These are phyloP conservation scores for Caenorhabditis sulstoni DNA, from an alignment of 2,888 invertebrate genomes.

Conservation along the genomic window DNA sequence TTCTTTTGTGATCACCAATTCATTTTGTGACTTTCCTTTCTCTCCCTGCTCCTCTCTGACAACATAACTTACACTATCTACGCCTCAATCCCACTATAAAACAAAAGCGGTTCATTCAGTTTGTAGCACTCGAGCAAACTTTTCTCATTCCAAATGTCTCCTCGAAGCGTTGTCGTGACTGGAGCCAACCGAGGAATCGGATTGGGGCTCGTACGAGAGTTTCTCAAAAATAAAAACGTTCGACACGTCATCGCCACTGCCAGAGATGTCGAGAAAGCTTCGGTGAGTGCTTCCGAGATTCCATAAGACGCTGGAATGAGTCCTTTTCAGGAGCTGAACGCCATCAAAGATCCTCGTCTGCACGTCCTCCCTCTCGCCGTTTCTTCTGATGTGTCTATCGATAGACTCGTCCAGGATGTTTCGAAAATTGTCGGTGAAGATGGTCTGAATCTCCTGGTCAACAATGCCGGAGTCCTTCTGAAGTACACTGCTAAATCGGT, in stretches of 20 bases:
- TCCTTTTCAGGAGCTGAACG: conserved; percentile 25
- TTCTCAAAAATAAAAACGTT: conserved; percentile 83
- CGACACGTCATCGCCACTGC: conserved; percentile 89
- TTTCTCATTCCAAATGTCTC: conserved; percentile 11
- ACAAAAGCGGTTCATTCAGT: background rate
- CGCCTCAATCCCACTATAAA: too few relatives aligned
- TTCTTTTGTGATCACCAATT: too few relatives aligned
- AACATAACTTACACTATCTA: background rate
- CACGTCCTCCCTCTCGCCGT: conserved; percentile 17
- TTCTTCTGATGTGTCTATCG: conserved; percentile 24
- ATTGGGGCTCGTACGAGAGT: conserved; percentile 88
- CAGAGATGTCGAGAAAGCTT: conserved; percentile 85
- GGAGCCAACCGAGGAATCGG: conserved; percentile 93
- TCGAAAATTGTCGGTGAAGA: conserved; percentile 43
- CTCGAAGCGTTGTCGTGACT: conserved; percentile 86
- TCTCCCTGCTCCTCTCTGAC: background rate
- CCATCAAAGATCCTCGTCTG: conserved; percentile 19
- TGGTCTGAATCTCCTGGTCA: conserved; percentile 37
- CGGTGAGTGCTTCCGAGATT: conserved; percentile 56
- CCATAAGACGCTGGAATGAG: too few relatives aligned
- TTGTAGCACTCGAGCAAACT: too few relatives aligned
- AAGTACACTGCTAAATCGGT: conserved; percentile 9
- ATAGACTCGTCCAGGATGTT: conserved; percentile 11
- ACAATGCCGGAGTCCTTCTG: conserved; percentile 14
- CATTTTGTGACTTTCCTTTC: too few relatives aligned